Evolutionary conservation across 2,888 invertebrate genomes (phyloP), one percentile per base, ranked within the genome.

Genomic region (Rhingia campestris): DNA sequence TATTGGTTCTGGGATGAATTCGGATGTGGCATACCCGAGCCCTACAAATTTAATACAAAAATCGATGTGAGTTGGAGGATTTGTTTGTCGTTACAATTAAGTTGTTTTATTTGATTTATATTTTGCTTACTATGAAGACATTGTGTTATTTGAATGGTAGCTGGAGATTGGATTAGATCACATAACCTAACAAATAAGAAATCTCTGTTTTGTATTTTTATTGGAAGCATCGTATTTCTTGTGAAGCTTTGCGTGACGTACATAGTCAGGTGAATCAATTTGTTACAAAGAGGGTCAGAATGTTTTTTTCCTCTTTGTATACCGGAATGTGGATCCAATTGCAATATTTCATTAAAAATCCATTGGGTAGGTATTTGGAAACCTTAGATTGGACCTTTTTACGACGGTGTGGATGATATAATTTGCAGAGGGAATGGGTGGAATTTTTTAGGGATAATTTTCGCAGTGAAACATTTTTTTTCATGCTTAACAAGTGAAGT

Each of bases 21-120:
- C 86, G 88, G 86, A 86, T 89, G 87, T 89, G 90, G 89, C 89
- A 89, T 89, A 88, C 91, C 91, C 87, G 91, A 88, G 88, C 91
- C 91, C 91, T 91, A 91, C 88, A 90, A 91, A 88, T 87, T 86
- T n/a, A 84, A 86, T 81, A 85, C 37, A 79, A 59, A 76, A 76
- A 47, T 45, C 59, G 47, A 58, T 70, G 51, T 79, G 39, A 80
- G 53, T 64, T 63, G 14, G 4, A 22, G 7, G 14, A 35, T 14
- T 59, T 43, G 43, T 56, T 49, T 63, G 59, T 61, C 14, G 12
- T 5, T 33, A 12, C 37, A 7, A 4, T 7, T 45, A n/a, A n/a
- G 4, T 32, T 14, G 56, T 49, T 33, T 39, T n/a, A 2, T 54
- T 22, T 12, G 30, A 7, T 45, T 56, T 22, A 10, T 9, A 49